Conservation (phyloP, 1,140 invertebrate genomes). For the Aphis craccivora region DNA sequence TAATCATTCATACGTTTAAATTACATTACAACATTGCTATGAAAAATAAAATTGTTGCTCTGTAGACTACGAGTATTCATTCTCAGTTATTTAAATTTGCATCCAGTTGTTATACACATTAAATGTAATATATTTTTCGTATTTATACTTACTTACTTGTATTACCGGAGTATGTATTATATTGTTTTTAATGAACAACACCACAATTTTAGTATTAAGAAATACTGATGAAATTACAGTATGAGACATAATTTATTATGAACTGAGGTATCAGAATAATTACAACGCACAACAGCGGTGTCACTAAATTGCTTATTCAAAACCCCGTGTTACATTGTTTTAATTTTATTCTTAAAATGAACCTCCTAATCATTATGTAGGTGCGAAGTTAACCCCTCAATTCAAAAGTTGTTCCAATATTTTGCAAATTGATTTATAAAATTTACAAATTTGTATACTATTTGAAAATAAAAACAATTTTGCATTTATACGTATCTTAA, state of each 20-base stretch:
- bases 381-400: no score
- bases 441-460: no score
- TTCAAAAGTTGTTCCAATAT: no score
- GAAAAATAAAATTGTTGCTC: not conserved
- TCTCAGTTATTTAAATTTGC: not conserved
- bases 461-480: not conserved
- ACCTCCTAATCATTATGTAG: no score
- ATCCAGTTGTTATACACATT: not conserved
- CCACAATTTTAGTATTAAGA: not conserved
- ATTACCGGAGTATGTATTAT: no score
- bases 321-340: no score
- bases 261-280: no score
- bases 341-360: no score
- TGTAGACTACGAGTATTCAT: not conserved
- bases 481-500: not conserved
- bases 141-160: not conserved
- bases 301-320: no score
- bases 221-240: not conserved
- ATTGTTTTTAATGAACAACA: not conserved
- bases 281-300: not conserved
- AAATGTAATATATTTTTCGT: not conserved
- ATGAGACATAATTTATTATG: no score
- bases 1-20: not conserved
- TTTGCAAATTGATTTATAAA: no score
- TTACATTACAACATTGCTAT: not conserved